Base-by-base conservation (phyloP, 2,888 invertebrate species). In the Penaeus monodon region DNA sequence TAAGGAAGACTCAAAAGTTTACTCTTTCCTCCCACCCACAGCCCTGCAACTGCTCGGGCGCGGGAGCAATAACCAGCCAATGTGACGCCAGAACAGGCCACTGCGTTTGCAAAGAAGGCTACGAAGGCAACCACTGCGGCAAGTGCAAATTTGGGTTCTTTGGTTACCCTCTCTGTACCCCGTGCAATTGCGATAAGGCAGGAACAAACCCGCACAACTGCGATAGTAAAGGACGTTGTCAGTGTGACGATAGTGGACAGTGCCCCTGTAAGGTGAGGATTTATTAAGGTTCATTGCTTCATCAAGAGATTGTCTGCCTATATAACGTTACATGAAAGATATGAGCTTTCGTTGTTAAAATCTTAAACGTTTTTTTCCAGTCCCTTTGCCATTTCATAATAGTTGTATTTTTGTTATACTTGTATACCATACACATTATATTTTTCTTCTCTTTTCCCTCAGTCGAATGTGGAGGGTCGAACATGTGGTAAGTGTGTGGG, bases 151-250 rank as follows among this genome's bases (percentile, higher is more conserved):
- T 94, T 12, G 99, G 98, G 0, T 96, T 96, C 93, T 97, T 96
- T 93, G 97, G 97, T 24, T 97, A 96, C 93, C 96, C 98, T 10
- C 94, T 96, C 90, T 98, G 99, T 92, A 94, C 95, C 73, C 95
- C 95, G 17, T 99, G 99, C 92, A 94, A 95, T 91, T 99, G 99
- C 92, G 94, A 96, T 91, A 92, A 93, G 0, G 95, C 95, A 22
- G 98, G 97, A 22, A 96, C 96, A 0, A 92, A 93, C 84, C 91
- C 91, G 27, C 82, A 84, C 49, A 79, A 81, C 66, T 89, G 90
- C 83, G 86, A 89, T 70, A 57, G 85, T 7, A 82, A 89, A 77
- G 90, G 90, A 63, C 44, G 76, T 10, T 91, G 91, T 12, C 93
- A 92, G 86, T 94, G 95, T 66, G 92, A 93, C 1, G 93, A 93